Evolutionary conservation across 2,888 invertebrate genomes (phyloP).

Genomic region (Harmothoe impar): DNA sequence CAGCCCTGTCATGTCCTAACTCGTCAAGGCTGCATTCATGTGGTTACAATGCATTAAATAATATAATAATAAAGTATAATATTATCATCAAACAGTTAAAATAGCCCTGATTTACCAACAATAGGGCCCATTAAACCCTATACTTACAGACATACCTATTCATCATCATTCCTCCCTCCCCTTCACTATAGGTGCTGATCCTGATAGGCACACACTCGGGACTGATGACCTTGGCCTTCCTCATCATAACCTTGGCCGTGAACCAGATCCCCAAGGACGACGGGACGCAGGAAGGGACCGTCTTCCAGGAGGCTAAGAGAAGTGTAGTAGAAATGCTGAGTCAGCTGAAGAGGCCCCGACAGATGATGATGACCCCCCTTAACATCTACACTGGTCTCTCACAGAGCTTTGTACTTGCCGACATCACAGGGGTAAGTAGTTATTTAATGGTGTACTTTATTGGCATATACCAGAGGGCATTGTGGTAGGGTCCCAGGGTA

Average conservation of each 20-base stretch:
- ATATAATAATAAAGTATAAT: no score
- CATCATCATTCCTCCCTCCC: no score
- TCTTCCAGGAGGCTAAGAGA: not conserved
- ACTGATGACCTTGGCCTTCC: not conserved
- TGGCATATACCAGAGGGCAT: no score
- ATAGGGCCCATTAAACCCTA: no score
- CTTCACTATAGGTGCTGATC: constrained; percentile 10
- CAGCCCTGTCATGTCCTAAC: no score
- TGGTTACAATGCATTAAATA: no score
- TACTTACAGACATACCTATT: no score
- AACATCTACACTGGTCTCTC: constrained; percentile 61
- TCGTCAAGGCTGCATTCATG: no score
- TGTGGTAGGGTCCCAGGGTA: no score
- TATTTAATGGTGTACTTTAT: no score
- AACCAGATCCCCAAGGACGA: constrained; percentile 43
- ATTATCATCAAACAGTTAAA: no score
- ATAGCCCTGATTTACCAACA: no score
- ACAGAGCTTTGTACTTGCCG: constrained; percentile 63
- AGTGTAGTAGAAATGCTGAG: constrained; percentile 17
- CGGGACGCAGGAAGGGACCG: not conserved
- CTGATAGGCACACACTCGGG: constrained; percentile 47
- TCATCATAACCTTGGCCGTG: constrained; percentile 29
- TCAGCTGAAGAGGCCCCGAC: constrained; percentile 53
- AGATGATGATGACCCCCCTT: constrained; percentile 51
- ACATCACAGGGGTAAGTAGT: constrained; percentile 58